Base-by-base conservation (phyloP, 2,888 invertebrate species). In the Trichogramma dendrolimi region DNA sequence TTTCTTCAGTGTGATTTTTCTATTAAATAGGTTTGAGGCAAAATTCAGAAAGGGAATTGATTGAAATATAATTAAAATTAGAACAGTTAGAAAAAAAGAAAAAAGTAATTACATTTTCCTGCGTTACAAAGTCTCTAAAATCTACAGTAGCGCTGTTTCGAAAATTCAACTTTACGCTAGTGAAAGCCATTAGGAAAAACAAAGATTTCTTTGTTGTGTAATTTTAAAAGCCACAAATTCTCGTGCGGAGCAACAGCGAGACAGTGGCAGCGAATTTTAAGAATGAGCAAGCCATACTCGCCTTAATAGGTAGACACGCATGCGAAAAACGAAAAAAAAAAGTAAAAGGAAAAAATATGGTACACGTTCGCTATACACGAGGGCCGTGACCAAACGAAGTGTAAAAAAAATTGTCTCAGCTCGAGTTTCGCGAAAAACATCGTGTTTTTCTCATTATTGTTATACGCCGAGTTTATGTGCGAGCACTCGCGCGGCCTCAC, bases 391-490 rank as follows among this genome's bases (percentile, higher is more conserved):
- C 52, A 56, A 52, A 61, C 56, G 47, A 38, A 48, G 56, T 52
- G 56, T 61, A 56, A 27, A 27, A 27, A 27, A 27, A 27, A 55
- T 58, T 46, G 55, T 62, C 55, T 42, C 47, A 51, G 58, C 55
- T 58, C 46, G 48, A 62, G 47, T 55, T 62, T 62, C 47, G 46
- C 51, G 53, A 58, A 27, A 27, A 27, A 27, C 47, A 46, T 49
- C 40, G 27, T 51, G 46, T 60, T 60, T 60, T 60, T 60, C 55
- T 60, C 55, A 47, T 60, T 60, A 60, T 27, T 27, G 27, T 27
- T 27, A 27, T 27, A 27, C 27, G 27, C 27, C 27, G 27, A 27
- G 27, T 27, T 27, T 27, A 27, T 27, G 27, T 27, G 27, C 27
- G 27, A 27, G 27, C 27, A 27, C 27, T 27, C 27, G 27, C 27